Evolutionary conservation across 92 coral and sea anemone genomes (phyloP).

Genomic region (Plumapathes pennacea): DNA sequence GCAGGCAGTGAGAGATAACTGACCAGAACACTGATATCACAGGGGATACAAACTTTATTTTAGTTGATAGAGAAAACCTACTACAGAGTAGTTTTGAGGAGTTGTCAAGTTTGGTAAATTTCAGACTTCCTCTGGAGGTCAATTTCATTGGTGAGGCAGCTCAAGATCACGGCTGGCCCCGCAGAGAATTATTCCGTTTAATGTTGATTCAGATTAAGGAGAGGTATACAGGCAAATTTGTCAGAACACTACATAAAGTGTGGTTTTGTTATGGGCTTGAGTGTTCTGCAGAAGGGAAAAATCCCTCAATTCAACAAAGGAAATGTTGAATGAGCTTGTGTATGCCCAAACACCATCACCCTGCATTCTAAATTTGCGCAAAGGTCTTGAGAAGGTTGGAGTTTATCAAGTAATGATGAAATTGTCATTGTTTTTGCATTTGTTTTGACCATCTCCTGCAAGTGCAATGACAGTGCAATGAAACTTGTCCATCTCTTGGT

Average conservation of each 20-base stretch:
- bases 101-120: constrained; percentile 9
- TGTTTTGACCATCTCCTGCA: constrained; percentile 31
- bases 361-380: constrained; percentile 40
- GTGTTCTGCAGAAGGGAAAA: too few relatives aligned
- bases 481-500: constrained; percentile 21
- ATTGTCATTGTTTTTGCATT: constrained; percentile 31
- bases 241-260: constrained; percentile 27
- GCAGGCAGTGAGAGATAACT: constrained; percentile 47
- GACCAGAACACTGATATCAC: constrained; percentile 15
- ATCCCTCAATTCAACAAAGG: too few relatives aligned
- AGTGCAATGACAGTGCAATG: constrained; percentile 15
- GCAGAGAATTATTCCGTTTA: constrained; percentile 22
- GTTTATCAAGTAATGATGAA: constrained; percentile 36
- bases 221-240: constrained; percentile 35
- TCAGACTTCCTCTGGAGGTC: constrained; percentile 37
- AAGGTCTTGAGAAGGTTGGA: constrained; percentile 28
- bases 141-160: constrained; percentile 45
- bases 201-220: constrained; percentile 54
- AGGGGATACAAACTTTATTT: constrained; percentile 39
- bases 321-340: too few relatives aligned
- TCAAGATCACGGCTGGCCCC: too few relatives aligned
- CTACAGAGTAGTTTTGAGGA: constrained; percentile 19
- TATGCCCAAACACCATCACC: too few relatives aligned
- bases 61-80: constrained; percentile 41
- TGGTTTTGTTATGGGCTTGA: constrained; percentile 50